Evolutionary conservation across 2,888 invertebrate species (phyloP).

Genomic region (Nezara viridula): DNA sequence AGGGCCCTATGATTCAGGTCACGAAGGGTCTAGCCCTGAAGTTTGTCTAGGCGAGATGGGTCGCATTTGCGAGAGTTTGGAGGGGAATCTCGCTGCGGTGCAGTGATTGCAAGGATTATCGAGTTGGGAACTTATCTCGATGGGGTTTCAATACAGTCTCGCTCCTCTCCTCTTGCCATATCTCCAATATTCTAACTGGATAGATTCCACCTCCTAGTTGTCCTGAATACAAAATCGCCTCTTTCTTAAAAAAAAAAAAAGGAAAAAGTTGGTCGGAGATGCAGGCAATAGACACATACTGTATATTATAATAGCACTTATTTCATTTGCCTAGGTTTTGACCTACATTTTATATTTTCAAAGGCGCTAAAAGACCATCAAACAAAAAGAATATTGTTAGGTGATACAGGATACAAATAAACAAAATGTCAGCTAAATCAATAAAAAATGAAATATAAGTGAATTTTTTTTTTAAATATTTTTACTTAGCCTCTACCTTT

Average conservation of each 20-base stretch:
- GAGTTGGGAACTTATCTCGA: slow-evolving; percentile 10
- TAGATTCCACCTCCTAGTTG: neutral
- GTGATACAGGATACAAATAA: too few species aligned
- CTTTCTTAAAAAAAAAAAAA: neutral
- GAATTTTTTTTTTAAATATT: too few species aligned
- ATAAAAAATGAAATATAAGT: too few species aligned
- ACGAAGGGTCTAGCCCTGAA: neutral
- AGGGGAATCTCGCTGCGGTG: neutral
- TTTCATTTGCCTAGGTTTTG: too few species aligned
- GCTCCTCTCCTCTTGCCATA: neutral
- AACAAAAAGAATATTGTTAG: too few species aligned
- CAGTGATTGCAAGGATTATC: slow-evolving; percentile 41
- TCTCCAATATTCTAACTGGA: neutral
- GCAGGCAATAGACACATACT: too few species aligned
- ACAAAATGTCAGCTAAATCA: too few species aligned
- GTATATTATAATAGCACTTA: too few species aligned
- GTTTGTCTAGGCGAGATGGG: neutral
- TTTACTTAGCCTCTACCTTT: too few species aligned
- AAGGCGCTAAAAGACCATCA: too few species aligned
- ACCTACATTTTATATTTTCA: too few species aligned
- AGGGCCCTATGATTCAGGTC: neutral
- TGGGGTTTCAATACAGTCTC: neutral
- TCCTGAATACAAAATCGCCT: neutral
- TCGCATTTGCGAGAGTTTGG: slow-evolving; percentile 13
- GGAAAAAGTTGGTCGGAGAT: neutral